Evolutionary conservation across 2,888 invertebrate genomes (phyloP).

Genomic region (Pecten maximus): DNA sequence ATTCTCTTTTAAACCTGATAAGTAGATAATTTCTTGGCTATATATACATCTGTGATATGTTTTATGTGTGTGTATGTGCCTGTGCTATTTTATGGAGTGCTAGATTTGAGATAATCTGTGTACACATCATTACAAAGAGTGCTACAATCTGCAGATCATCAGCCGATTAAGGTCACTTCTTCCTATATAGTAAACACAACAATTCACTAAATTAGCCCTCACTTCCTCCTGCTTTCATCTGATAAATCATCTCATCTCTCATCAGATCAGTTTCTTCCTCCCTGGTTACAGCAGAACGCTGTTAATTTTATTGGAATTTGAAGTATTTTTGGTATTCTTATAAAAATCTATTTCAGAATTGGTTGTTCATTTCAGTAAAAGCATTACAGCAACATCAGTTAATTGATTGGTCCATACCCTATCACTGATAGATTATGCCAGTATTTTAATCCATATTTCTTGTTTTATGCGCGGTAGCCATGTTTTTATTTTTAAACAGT

Average conservation of each 20-base stretch:
- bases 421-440: too few relatives aligned
- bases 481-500: too few relatives aligned
- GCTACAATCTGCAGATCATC: neutral
- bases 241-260: neutral
- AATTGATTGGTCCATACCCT: too few relatives aligned
- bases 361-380: neutral
- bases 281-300: neutral
- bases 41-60: conserved; percentile 1
- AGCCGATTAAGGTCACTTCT: neutral
- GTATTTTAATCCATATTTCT: too few relatives aligned
- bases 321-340: neutral
- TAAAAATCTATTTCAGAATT: neutral
- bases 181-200: neutral
- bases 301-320: conserved; percentile 14
- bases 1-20: neutral
- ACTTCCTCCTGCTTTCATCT: neutral
- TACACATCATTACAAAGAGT: neutral
- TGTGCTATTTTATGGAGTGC: neutral
- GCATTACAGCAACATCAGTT: neutral
- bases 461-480: too few relatives aligned
- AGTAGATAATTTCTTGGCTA: neutral
- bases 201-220: neutral
- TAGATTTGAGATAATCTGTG: neutral
- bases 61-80: neutral
- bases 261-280: neutral